Evolutionary conservation across 2,113 vertebrate species (phyloP), one percentile per base, ranked within the genome.

Genomic region (Ibidorhyncha struthersii): DNA sequence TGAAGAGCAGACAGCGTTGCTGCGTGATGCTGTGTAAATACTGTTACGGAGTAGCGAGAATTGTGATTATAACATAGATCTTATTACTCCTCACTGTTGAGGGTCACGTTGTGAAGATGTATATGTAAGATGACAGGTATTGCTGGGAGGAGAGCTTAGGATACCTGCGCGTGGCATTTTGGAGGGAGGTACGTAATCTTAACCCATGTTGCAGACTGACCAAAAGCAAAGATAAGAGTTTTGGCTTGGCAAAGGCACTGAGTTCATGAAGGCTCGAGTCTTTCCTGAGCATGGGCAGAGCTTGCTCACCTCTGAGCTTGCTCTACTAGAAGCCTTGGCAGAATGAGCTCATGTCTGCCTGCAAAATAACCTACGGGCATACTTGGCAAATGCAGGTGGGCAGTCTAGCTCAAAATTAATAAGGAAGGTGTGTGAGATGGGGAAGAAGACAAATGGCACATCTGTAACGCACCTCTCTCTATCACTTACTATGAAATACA

Each of bases 231-330:
- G 3, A 0, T 41, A 14, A 20, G 56, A 30, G 22, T 52, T 77
- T 29, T 55, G 7, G 5, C 43, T 82, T 30, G 43, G 8, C 18
- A 23, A 4, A 4, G 38, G 3, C 5, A 6, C 27, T 2, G 40
- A 55, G 22, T 43, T 82, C 0, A 0, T 12, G 23, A 45, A 78
- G 8, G 11, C 43, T 63, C 0, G 1, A 53, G 25, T 56, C 22
- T 72, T 88, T n/a, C 12, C 15, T 13, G 25, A 52, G 25, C 19
- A 1, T 10, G 32, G 32, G 8, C 69, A 78, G 23, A 77, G 62
- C 47, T 80, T 63, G 23, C 47, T 86, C 18, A 20, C 40, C 40
- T 69, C 61, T 50, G 32, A 61, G 13, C 27, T 65, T 62, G 10
- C 58, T 81, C 6, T 52, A 3, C 8, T 13, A 10, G 12, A 22